Conservation (phyloP, 2,113 vertebrate genomes). For the Sinocyclocheilus maitianheensis region DNA sequence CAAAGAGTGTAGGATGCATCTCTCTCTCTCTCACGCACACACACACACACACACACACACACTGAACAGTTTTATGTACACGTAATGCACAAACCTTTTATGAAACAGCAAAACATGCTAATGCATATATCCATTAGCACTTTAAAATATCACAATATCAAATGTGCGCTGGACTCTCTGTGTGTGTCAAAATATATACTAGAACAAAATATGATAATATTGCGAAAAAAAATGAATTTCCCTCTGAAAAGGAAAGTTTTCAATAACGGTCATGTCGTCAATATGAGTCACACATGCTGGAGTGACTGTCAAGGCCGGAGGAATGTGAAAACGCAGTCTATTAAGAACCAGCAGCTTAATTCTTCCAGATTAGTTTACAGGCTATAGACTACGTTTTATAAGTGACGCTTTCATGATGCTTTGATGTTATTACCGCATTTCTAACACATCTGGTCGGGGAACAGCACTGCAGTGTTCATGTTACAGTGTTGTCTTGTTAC, state of each 20-base stretch:
- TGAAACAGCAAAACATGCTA: neutral
- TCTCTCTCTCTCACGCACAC: constrained; percentile 20
- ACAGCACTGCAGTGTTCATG: neutral
- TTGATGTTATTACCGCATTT: neutral
- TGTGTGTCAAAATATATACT: neutral
- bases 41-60: neutral
- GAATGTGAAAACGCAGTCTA: neutral
- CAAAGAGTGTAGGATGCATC: constrained; percentile 73
- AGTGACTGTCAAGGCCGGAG: neutral
- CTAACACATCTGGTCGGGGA: neutral
- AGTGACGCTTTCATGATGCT: neutral
- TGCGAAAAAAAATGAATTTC: neutral
- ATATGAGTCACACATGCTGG: neutral
- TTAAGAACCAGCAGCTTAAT: neutral
- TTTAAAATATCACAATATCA: neutral
- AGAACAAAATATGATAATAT: neutral
- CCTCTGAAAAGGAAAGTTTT: neutral
- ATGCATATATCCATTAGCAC: neutral
- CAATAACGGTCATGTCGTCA: neutral
- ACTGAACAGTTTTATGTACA: neutral
- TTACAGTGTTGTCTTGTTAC: neutral
- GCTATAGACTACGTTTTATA: neutral
- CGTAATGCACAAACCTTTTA: neutral
- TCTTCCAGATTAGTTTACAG: neutral
- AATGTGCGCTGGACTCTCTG: neutral